Percentiles rank a stretch among this genome's conserved stretches.
These are phyloP conservation scores for Pyrrhura leucotis DNA, from an alignment of 2,797 vertebrate genomes.

Conservation along the genomic window DNA sequence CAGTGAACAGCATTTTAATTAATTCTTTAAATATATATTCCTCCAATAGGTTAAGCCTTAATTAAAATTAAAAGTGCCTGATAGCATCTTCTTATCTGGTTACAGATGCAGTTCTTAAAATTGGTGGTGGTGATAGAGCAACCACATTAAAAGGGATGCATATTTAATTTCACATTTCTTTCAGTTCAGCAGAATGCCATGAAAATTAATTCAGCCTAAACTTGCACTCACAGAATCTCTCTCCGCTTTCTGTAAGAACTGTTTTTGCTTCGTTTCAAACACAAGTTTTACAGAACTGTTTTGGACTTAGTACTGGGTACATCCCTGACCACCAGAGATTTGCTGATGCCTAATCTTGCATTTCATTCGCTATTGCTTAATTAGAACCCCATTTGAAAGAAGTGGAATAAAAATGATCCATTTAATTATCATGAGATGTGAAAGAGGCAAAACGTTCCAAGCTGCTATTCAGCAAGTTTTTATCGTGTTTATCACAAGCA, in stretches of 20 bases:
- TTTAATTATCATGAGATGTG: conserved; percentile 11
- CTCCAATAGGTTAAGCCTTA: conserved; percentile 53
- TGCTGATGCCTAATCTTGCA: neutral
- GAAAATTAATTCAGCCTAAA: conserved; percentile 3
- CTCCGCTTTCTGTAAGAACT: neutral
- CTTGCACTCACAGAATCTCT: neutral
- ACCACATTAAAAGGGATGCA: conserved; percentile 22
- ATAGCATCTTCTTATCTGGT: conserved; percentile 53
- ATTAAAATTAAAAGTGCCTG: conserved; percentile 53
- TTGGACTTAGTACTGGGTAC: neutral
- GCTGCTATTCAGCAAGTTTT: conserved; percentile 48
- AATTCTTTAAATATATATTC: conserved; percentile 62
- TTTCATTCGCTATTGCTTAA: conserved; percentile 48
- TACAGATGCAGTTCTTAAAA: neutral
- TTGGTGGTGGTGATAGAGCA: neutral
- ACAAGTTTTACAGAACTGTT: neutral
- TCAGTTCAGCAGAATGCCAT: neutral
- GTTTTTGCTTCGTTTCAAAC: conserved; percentile 15
- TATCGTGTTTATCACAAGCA: neutral
- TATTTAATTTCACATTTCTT: neutral
- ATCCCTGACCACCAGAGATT: neutral
- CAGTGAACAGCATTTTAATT: conserved; percentile 38
- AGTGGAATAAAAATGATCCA: neutral
- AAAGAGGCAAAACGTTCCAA: conserved; percentile 21
- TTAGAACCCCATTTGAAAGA: conserved; percentile 32